These are phyloP conservation scores for Branchinecta lynchi DNA, from an alignment of 1,140 invertebrate genomes.

Conservation along the genomic window DNA sequence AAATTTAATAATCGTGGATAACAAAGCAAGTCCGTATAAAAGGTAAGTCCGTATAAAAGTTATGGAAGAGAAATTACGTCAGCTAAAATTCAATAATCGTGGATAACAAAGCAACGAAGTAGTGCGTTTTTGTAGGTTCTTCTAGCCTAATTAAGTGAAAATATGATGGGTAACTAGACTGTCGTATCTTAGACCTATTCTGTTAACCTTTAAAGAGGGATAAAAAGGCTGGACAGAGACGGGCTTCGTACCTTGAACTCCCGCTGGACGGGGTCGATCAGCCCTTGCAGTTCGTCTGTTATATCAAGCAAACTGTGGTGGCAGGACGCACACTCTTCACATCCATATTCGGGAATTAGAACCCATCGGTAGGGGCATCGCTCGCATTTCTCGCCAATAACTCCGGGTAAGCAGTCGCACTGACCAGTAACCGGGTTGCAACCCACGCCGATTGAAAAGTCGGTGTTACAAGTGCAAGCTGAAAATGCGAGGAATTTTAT, in stretches of 20 bases:
- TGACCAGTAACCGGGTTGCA: conserved; percentile 76
- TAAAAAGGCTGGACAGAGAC: background rate
- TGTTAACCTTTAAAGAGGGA: no score
- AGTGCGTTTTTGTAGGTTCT: no score
- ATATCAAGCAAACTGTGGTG: conserved; percentile 71
- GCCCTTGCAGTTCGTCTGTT: conserved; percentile 50
- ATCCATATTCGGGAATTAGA: conserved; percentile 49
- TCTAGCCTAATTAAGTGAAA: no score
- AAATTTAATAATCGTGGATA: no score
- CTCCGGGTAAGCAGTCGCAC: conserved; percentile 85
- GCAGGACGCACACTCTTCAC: conserved; percentile 71
- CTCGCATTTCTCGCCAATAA: conserved; percentile 88
- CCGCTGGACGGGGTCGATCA: conserved; percentile 45
- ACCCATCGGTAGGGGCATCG: conserved; percentile 74
- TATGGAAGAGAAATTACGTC: no score
- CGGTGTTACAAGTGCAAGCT: conserved; percentile 71
- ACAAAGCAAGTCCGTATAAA: no score
- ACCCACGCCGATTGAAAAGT: conserved; percentile 71
- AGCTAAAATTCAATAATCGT: no score
- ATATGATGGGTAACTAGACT: no score
- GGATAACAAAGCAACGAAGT: no score
- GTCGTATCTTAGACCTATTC: no score
- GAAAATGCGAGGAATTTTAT: conserved; percentile 24
- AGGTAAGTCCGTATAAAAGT: no score
- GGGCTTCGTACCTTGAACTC: conserved; percentile 45